Conservation (phyloP, 2,113 vertebrate species). For the Alouatta palliata region DNA sequence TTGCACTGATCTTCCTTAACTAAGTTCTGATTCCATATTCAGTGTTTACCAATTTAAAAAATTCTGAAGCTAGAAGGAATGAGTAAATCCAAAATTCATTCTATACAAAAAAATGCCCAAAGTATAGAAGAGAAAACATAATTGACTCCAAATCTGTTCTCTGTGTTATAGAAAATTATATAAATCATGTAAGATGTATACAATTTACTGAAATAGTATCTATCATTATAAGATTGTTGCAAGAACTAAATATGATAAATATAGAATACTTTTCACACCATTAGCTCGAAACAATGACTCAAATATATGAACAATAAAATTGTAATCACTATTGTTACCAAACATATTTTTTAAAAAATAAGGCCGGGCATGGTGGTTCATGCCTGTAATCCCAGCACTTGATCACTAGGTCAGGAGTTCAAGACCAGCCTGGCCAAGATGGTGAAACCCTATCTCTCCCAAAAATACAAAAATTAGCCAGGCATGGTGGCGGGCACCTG, state of each 20-base stretch:
- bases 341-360: background rate
- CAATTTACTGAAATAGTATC: background rate
- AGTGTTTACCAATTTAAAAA: background rate
- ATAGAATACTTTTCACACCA: background rate
- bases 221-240: background rate
- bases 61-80: background rate
- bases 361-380: too few species aligned
- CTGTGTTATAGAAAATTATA: background rate
- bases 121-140: background rate
- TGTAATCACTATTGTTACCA: background rate
- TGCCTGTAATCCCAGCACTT: too few species aligned
- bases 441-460: too few species aligned
- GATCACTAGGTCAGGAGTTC: too few species aligned
- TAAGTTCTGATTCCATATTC: background rate
- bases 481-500: too few species aligned
- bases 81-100: background rate
- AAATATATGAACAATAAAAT: background rate
- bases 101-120: background rate
- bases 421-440: too few species aligned
- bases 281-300: background rate
- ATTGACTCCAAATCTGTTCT: background rate
- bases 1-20: background rate
- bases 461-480: too few species aligned
- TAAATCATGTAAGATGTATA: background rate
- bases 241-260: background rate